These are phyloP conservation scores for Larimichthys crocea DNA, from an alignment of 2,113 vertebrate species.

Conservation along the genomic window DNA sequence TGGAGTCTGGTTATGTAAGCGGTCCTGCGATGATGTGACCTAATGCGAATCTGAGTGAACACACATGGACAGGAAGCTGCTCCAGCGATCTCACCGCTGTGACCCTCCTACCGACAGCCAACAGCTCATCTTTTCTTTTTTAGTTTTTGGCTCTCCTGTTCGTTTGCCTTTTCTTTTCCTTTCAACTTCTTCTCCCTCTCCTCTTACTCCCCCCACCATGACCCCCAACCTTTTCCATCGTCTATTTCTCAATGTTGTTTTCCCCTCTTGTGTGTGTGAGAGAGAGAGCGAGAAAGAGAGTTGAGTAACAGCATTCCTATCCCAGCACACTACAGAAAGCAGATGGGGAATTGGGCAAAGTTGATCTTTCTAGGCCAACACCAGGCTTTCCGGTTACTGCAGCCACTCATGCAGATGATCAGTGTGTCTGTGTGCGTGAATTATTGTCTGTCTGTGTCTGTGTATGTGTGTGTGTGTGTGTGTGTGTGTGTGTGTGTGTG, in stretches of 20 bases:
- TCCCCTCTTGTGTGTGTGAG: slow-evolving; percentile 13
- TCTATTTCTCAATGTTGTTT: slow-evolving; percentile 45
- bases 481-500: not conserved
- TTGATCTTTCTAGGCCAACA: slow-evolving; percentile 66
- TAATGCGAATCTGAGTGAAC: slow-evolving; percentile 75
- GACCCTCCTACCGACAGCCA: slow-evolving; percentile 57
- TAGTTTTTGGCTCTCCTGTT: slow-evolving; percentile 2
- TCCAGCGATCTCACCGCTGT: slow-evolving; percentile 46
- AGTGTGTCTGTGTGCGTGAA: slow-evolving; percentile 8
- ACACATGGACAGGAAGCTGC: slow-evolving; percentile 77
- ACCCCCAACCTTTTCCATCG: slow-evolving; percentile 8
- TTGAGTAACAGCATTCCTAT: slow-evolving; percentile 81
- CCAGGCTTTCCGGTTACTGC: slow-evolving; percentile 74
- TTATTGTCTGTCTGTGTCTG: slow-evolving; percentile 15
- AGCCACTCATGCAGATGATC: slow-evolving; percentile 78
- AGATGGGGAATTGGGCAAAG: slow-evolving; percentile 77
- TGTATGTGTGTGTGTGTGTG: slow-evolving; percentile 17
- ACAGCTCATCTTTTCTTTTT: slow-evolving; percentile 44
- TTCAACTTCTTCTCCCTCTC: slow-evolving; percentile 1
- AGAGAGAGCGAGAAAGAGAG: not conserved
- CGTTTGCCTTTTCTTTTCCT: not conserved
- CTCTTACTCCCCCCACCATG: not conserved
- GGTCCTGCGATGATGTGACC: slow-evolving; percentile 78
- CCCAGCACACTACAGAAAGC: slow-evolving; percentile 74
- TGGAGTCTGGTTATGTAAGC: slow-evolving; percentile 78